Base-by-base conservation (phyloP, 2,797 vertebrate species). In the Sus cebifrons region DNA sequence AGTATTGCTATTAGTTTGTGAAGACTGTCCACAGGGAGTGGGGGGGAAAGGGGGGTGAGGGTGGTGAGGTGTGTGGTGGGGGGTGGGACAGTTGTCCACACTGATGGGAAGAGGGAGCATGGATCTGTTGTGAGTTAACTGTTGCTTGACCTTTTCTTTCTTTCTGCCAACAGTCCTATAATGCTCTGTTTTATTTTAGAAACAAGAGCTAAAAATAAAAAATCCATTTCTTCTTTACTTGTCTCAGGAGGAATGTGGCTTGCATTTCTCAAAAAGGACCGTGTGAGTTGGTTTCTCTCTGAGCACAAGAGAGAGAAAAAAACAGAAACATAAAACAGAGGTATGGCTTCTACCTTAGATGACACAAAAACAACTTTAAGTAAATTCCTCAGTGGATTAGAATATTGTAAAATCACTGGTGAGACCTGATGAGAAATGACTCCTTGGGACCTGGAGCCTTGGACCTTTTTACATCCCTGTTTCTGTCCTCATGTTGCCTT, bases 161-260 rank as follows among this genome's bases (percentile, higher is more conserved):
- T 87, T 70, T 82, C 93, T 93, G 21, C 64, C 32, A 58, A 77
- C 0, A 92, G 14, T 27, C 64, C 60, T 83, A n/a, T 71, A 20
- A 12, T 96, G 27, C 40, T 98, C 56, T 93, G 56, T 70, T 27
- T 96, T 97, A 68, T 97, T 89, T 93, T 44, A 79, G 83, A 32
- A 36, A 88, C 2, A 5, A 27, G 52, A 96, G 75, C 64, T 68
- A 91, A 97, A 96, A 96, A 44, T 0, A 52, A 94, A 49, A 65
- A 96, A 96, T 86, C 20, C 32, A 88, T 85, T 36, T 92, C 75
- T 97, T 94, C 67, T 91, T 94, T 62, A 86, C 83, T 93, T 96
- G 75, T 78, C 91, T 97, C 73, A 94, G 83, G 36, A 97, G 16
- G 32, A 96, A 73, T 81, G 5, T 86, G n/a, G 82, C 85, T 97